These are phyloP conservation scores for Oxycera nigricornis DNA, from an alignment of 2,888 invertebrate genomes.

Conservation along the genomic window DNA sequence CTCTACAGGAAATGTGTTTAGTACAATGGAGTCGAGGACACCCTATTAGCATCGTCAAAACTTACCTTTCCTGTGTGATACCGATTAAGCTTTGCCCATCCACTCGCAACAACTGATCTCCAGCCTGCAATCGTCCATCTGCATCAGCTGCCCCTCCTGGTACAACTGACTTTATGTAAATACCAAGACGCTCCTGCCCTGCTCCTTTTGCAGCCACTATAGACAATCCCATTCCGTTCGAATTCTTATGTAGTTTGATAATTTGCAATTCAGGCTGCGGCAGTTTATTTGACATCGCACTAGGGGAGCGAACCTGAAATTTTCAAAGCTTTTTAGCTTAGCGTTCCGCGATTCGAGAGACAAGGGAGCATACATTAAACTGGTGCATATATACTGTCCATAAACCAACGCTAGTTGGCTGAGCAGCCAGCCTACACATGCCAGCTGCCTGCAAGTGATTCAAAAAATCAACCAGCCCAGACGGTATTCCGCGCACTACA, in stretches of 20 bases:
- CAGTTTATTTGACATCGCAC: constrained; percentile 69
- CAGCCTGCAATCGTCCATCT: constrained; percentile 93
- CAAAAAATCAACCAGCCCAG: constrained; percentile 87
- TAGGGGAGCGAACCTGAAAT: constrained; percentile 68
- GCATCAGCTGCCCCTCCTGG: constrained; percentile 90
- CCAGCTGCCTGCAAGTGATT: constrained; percentile 84
- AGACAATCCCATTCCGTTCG: constrained; percentile 97
- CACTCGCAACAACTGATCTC: constrained; percentile 95
- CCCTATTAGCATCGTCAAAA: background rate
- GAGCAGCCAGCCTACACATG: constrained; percentile 87
- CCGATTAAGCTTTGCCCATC: constrained; percentile 95
- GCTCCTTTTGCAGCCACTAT: constrained; percentile 97
- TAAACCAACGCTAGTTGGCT: constrained; percentile 87
- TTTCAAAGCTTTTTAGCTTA: background rate
- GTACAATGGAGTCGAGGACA: background rate
- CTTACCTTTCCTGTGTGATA: constrained; percentile 75
- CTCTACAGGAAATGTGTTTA: constrained; percentile 65
- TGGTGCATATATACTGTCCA: constrained; percentile 95
- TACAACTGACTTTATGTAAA: constrained; percentile 98
- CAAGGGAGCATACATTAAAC: constrained; percentile 60
- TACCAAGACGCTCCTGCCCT: constrained; percentile 85
- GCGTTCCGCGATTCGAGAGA: background rate
- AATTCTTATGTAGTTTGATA: constrained; percentile 90
- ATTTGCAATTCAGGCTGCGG: constrained; percentile 79
- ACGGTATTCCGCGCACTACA: constrained; percentile 92